Evolutionary conservation across 2,888 invertebrate species (phyloP).

Genomic region (Athalia cordata): DNA sequence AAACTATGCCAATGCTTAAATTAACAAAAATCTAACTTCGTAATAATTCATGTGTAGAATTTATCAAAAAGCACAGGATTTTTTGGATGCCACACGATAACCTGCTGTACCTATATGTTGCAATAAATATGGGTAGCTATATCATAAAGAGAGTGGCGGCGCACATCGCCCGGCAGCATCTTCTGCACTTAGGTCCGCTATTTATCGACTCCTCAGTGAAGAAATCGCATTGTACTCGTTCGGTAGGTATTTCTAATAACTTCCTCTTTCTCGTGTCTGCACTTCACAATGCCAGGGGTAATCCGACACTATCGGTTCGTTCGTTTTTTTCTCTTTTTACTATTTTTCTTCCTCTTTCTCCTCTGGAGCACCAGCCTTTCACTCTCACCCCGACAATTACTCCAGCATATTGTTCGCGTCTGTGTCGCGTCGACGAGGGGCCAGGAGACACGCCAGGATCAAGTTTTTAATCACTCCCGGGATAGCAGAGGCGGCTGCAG

Average conservation of each 20-base stretch:
- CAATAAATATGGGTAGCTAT: too few species aligned
- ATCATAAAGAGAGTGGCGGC: too few species aligned
- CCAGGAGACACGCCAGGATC: conserved; percentile 56
- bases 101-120: too few species aligned
- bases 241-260: conserved; percentile 66
- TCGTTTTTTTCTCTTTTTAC: conserved; percentile 41
- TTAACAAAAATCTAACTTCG: background rate
- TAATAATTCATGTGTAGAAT: background rate
- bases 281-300: conserved; percentile 64
- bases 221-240: conserved; percentile 57
- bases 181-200: conserved; percentile 28
- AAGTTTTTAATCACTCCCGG: conserved; percentile 68
- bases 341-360: conserved; percentile 42
- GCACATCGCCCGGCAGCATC: too few species aligned
- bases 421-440: conserved; percentile 49
- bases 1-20: background rate
- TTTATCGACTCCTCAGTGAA: conserved; percentile 27
- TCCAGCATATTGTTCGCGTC: conserved; percentile 61
- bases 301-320: conserved; percentile 64
- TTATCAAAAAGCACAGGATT: too few species aligned
- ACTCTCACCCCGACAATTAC: conserved; percentile 61
- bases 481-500: conserved; percentile 56
- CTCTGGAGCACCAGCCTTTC: conserved; percentile 40
- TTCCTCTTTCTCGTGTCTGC: conserved; percentile 63
- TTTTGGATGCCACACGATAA: too few species aligned